Percentiles rank a stretch among this genome's conserved stretches.
These are phyloP conservation scores for Gambelia wislizenii DNA, from an alignment of 2,797 vertebrate species.

Conservation along the genomic window DNA sequence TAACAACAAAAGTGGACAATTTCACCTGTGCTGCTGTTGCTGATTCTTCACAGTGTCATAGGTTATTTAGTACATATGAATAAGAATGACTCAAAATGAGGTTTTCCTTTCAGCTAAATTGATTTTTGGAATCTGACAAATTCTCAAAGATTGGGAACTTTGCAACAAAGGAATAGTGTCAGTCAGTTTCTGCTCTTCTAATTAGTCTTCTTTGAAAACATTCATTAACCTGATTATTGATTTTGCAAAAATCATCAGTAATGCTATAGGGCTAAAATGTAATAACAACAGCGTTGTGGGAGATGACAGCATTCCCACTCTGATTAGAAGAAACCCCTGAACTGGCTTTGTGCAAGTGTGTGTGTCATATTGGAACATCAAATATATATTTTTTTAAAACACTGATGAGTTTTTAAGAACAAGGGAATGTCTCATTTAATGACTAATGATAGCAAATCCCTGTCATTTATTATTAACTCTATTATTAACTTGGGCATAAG, in stretches of 20 bases:
- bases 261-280: constrained; percentile 44
- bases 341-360: constrained; percentile 13
- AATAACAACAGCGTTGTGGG: constrained; percentile 31
- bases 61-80: constrained; percentile 63
- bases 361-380: too few species aligned
- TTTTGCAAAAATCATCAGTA: constrained; percentile 57
- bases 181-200: constrained; percentile 44
- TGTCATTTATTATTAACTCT: too few species aligned
- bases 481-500: too few species aligned
- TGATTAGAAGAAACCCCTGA: background rate
- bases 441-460: too few species aligned
- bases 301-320: constrained; percentile 9
- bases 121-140: constrained; percentile 65
- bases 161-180: constrained; percentile 49
- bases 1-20: background rate
- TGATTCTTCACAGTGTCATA: constrained; percentile 42
- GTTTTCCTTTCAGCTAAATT: constrained; percentile 70
- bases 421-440: too few species aligned
- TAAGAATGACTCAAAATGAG: constrained; percentile 58
- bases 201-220: constrained; percentile 45
- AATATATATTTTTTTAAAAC: too few species aligned
- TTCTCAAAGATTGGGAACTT: constrained; percentile 51
- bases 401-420: too few species aligned
- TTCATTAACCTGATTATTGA: constrained; percentile 58
- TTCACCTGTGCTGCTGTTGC: background rate